Evolutionary conservation across 2,797 vertebrate species (phyloP).

Genomic region (Bucorvus abyssinicus): DNA sequence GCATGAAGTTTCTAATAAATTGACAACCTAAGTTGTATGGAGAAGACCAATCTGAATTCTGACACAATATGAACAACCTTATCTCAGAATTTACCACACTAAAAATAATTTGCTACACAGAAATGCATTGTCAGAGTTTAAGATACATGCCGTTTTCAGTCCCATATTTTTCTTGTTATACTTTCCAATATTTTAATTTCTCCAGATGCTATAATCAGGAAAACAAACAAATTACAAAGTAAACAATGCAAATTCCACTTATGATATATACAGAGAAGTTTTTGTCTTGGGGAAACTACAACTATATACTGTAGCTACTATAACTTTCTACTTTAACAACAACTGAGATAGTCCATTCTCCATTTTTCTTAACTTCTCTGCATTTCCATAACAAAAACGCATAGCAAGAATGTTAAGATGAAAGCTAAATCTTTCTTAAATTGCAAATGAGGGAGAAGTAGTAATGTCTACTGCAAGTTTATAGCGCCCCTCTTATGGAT

Average conservation of each 20-base stretch:
- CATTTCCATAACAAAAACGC: neutral
- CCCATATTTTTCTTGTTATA: neutral
- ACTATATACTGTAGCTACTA: neutral
- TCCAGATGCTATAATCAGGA: neutral
- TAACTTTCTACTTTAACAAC: neutral
- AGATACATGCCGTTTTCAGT: neutral
- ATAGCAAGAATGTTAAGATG: neutral
- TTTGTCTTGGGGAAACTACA: neutral
- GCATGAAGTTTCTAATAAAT: neutral
- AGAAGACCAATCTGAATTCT: neutral
- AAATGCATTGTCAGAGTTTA: neutral
- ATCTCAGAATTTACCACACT: neutral
- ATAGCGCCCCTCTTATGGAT: neutral
- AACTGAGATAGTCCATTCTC: neutral
- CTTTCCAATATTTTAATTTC: neutral
- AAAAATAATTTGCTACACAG: neutral
- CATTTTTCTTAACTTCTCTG: neutral
- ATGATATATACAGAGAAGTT: neutral
- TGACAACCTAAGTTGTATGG: neutral
- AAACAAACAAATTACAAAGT: neutral
- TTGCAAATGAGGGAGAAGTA: neutral
- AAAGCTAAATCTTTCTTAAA: neutral
- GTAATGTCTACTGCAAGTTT: neutral
- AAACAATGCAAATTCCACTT: neutral
- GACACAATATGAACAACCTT: neutral